phyloP scores from a whole-genome alignment of 2,113 vertebrate species.

The Pseudopipra pipra region DNA sequence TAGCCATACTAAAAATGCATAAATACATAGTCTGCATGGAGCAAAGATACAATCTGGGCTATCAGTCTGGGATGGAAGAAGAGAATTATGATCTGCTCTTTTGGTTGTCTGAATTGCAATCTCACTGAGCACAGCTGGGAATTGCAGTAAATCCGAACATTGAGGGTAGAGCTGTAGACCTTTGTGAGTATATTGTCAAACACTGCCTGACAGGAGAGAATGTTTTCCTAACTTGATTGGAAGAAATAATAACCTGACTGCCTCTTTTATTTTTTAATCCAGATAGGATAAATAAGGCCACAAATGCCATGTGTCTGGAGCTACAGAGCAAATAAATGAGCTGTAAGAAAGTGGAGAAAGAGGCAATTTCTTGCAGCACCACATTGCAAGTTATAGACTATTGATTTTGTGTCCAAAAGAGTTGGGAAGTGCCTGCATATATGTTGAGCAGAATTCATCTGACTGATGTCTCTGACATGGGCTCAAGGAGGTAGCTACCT shows the following conservation, averaged over 20 bases:
- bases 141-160: not conserved
- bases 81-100: not conserved
- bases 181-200: not conserved
- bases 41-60: not conserved
- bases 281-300: not conserved
- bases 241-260: not conserved
- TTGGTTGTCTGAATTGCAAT: not conserved
- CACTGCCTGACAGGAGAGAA: not conserved
- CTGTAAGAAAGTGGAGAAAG: not conserved
- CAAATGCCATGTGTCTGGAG: not conserved
- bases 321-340: not conserved
- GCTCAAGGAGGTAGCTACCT: not conserved
- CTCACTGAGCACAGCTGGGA: not conserved
- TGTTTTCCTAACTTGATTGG: not conserved
- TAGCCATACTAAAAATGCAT: not conserved
- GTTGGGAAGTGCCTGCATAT: not conserved
- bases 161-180: not conserved
- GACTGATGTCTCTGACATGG: not conserved
- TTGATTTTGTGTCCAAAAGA: not conserved
- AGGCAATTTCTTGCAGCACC: not conserved
- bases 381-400: not conserved
- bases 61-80: not conserved
- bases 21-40: not conserved
- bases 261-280: not conserved
- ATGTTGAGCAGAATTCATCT: not conserved